A percentile compares a stretch with the other conserved stretches of the same genome.
Evolutionary conservation across 1,140 invertebrate genomes (phyloP).

Genomic region (Popillia japonica): DNA sequence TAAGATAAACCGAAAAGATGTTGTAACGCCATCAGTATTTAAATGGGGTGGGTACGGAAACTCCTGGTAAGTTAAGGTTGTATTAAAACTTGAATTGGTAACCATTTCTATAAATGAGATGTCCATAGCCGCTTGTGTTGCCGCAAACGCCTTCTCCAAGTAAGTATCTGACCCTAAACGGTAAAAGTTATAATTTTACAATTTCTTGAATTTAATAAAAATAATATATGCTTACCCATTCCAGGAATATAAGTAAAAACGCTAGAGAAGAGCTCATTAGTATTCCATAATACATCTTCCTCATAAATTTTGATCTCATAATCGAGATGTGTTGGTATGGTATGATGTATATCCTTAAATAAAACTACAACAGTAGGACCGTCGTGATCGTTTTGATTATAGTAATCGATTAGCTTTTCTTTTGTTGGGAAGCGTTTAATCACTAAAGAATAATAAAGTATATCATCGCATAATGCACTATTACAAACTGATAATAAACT

Average conservation of each 20-base stretch:
- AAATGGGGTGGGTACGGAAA: constrained; percentile 58
- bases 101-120: constrained; percentile 45
- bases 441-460: constrained; percentile 44
- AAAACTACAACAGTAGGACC: constrained; percentile 49
- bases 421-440: constrained; percentile 46
- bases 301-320: constrained; percentile 49
- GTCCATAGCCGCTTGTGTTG: constrained; percentile 54
- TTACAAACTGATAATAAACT: not conserved
- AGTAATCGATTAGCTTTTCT: constrained; percentile 46
- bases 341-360: constrained; percentile 47
- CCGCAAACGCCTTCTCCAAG: constrained; percentile 51
- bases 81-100: not conserved
- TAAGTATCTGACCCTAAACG: constrained; percentile 48
- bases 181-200: not conserved
- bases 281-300: constrained; percentile 51
- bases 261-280: constrained; percentile 50
- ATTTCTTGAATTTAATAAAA: not conserved
- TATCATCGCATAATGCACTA: not conserved
- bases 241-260: constrained; percentile 49
- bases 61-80: constrained; percentile 45
- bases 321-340: constrained; percentile 45
- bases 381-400: constrained; percentile 42
- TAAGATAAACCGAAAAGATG: constrained; percentile 51
- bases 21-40: constrained; percentile 48
- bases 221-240: constrained; percentile 39